Evolutionary conservation across 1,140 invertebrate genomes (phyloP), one percentile per base, ranked within the genome.

Genomic region (Heterodera carotae): DNA sequence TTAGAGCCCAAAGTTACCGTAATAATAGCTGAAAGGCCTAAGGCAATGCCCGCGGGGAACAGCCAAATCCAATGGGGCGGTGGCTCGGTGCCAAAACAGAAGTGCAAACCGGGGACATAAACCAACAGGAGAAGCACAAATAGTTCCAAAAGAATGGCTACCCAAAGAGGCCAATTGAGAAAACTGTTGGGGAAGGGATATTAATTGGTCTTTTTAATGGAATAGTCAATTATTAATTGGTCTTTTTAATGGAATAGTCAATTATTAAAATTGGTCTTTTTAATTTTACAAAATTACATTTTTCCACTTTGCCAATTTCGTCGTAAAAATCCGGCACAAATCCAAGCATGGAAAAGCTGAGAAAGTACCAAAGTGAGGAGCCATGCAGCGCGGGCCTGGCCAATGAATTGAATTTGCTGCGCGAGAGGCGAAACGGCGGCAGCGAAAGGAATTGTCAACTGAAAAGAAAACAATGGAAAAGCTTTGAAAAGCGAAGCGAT

Each of bases 361-460:
- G 67, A 64, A 6, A 79, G n/a, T 2, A 84, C 78, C 53, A 82
- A 25, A n/a, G 77, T 81, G 15, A 82, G 75, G 22, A 80, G 81
- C 81, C 81, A 82, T 6, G 76, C 71, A n/a, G 81, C 82, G 59
- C 36, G 66, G 12, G 81, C 82, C 48, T 82, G 29, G n/a, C 48
- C 56, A 39, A 68, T 25, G 53, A 81, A 69, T 34, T 60, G 18
- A 36, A 29, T 18, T 34, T 82, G 80, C 43, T 56, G 56, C 69
- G 29, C 62, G 53, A 70, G 68, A 66, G 31, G 53, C 39, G 33
- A 80, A 74, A 29, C 68, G 31, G 53, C 77, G 73, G 6, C 68
- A 31, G 36, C 15, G 48, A 22, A 56, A 56, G 12, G 15, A 15
- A 56, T 22, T 56, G 48, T 15, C 8, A 29, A 18, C 62, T 66